phyloP scores from a whole-genome alignment of 2,113 vertebrate genomes.

The Larimichthys polyactis region DNA sequence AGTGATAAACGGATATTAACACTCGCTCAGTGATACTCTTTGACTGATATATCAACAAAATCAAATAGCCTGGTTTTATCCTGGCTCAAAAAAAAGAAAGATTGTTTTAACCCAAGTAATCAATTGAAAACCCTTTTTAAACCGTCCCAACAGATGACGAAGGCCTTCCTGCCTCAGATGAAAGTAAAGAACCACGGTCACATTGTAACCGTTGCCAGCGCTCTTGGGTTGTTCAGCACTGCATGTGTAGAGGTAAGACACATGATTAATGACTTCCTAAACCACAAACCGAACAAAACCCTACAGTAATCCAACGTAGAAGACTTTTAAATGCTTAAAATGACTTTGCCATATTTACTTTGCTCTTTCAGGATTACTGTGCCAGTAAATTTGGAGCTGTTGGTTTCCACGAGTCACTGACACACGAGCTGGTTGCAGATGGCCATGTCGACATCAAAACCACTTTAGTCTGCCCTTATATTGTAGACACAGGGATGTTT shows the following conservation, averaged over 20 bases:
- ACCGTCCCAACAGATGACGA: conserved; percentile 68
- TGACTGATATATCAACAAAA: too few relatives aligned
- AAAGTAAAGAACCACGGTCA: conserved; percentile 69
- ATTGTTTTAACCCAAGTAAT: too few relatives aligned
- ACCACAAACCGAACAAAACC: background rate
- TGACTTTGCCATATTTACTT: background rate
- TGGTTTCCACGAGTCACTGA: conserved; percentile 82
- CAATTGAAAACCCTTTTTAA: background rate
- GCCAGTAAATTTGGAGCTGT: conserved; percentile 83
- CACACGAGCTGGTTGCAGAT: conserved; percentile 76
- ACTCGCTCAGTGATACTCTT: too few relatives aligned
- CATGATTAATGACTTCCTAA: background rate
- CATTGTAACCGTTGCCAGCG: conserved; percentile 74
- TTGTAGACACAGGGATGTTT: conserved; percentile 80
- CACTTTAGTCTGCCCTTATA: conserved; percentile 81
- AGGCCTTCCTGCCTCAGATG: conserved; percentile 79
- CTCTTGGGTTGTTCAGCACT: conserved; percentile 74
- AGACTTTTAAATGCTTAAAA: background rate
- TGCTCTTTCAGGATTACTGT: conserved; percentile 78
- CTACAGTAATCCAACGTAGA: background rate
- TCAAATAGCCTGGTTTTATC: too few relatives aligned
- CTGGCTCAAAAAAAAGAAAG: too few relatives aligned
- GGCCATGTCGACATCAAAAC: conserved; percentile 77
- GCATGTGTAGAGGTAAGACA: conserved; percentile 74
- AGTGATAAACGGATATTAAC: too few relatives aligned